phyloP scores from a whole-genome alignment of 2,113 vertebrate genomes.

The Salminus brasiliensis region DNA sequence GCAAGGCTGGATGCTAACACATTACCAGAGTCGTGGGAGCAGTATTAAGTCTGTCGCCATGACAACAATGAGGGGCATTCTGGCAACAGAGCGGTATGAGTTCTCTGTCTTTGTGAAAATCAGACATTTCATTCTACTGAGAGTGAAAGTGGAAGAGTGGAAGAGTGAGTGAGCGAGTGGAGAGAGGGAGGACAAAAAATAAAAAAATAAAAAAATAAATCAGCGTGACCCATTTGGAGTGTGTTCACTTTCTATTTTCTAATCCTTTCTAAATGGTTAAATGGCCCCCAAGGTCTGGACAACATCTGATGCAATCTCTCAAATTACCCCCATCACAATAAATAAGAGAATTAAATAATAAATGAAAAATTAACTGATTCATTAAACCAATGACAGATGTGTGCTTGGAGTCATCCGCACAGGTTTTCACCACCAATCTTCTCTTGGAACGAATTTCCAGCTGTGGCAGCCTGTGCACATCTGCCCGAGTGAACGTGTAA shows the following conservation, averaged over 20 bases:
- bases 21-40: conserved; percentile 34
- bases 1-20: conserved; percentile 25
- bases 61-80: conserved; percentile 43
- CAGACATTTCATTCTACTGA: conserved; percentile 28
- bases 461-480: background rate
- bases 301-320: background rate
- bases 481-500: conserved; percentile 25
- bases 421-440: background rate
- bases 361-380: background rate
- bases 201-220: background rate
- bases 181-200: no score
- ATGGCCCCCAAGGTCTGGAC: background rate
- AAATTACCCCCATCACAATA: background rate
- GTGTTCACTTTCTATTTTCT: background rate
- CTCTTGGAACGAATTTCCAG: background rate
- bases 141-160: background rate
- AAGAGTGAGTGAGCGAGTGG: no score
- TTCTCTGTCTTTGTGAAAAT: conserved; percentile 36
- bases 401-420: background rate
- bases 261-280: background rate
- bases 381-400: background rate
- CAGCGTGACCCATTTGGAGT: conserved; percentile 24
- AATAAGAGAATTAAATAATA: conserved; percentile 6
- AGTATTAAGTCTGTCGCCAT: conserved; percentile 51
- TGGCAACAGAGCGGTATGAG: conserved; percentile 17